These are phyloP conservation scores for Pygocentrus nattereri DNA, from an alignment of 2,797 vertebrate species.

Conservation along the genomic window DNA sequence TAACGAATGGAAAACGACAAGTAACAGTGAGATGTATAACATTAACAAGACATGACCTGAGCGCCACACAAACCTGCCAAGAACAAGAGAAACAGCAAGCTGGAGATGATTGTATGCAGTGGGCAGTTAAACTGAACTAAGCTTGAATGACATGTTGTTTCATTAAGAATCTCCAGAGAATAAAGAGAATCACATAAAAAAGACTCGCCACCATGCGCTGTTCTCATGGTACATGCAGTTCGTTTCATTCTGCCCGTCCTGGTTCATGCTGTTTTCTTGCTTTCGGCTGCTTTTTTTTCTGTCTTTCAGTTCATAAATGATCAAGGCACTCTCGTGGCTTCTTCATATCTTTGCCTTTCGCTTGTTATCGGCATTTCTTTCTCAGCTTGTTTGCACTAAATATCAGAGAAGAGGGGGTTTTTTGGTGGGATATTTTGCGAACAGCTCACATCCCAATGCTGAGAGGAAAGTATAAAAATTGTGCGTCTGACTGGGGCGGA, in stretches of 20 bases:
- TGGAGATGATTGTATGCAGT: not conserved
- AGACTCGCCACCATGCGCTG: not conserved
- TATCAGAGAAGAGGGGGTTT: slow-evolving; percentile 36
- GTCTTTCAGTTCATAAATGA: slow-evolving; percentile 34
- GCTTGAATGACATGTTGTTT: slow-evolving; percentile 8
- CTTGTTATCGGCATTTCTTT: slow-evolving; percentile 5
- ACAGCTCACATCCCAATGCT: not conserved
- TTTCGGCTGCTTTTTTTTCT: not conserved
- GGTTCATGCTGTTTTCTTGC: slow-evolving; percentile 7
- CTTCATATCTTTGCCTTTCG: not conserved
- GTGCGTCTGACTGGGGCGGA: not conserved
- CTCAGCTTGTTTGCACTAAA: slow-evolving; percentile 22
- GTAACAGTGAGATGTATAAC: not conserved
- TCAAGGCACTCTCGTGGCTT: slow-evolving; percentile 34
- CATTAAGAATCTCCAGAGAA: not conserved
- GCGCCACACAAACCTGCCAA: not conserved
- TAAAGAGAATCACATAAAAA: not conserved
- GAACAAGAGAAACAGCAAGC: not conserved
- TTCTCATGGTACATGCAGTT: not conserved
- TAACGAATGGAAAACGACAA: not conserved
- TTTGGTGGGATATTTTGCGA: slow-evolving; percentile 12
- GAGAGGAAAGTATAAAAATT: not conserved
- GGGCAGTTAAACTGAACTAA: not conserved
- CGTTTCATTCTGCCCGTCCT: not conserved
- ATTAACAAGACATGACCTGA: not conserved